Evolutionary conservation across 2,113 vertebrate species (phyloP), one percentile per base, ranked within the genome.

Genomic region (Macaca mulatta): DNA sequence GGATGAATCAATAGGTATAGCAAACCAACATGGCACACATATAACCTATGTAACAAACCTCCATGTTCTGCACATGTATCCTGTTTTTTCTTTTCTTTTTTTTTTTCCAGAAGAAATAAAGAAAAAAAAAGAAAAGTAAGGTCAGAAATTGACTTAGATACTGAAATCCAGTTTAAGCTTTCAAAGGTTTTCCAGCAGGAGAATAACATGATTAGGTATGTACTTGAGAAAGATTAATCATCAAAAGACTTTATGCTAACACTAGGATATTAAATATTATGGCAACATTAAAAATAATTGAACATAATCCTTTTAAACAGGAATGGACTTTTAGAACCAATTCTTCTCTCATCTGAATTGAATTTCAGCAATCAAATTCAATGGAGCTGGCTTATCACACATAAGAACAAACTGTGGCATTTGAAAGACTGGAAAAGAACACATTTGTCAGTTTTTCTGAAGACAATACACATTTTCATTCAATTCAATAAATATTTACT

Each of bases 261-360:
- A 43, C 72, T 75, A 75, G 40, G 70, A 88, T 70, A 94, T 85
- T 94, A 93, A 97, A 93, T 81, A 79, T 45, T 85, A 89, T 8
- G 2, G 38, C 14, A 70, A 82, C 85, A 93, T 59, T 85, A 75
- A 96, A 98, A 96, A 91, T 69, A 93, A 91, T 35, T 90, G 52
- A 97, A 88, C 38, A 94, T 52, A 52, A 94, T 85, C 16, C 20
- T 80, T 88, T 74, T 95, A 83, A 89, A 91, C 13, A 93, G 55
- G 17, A 89, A 96, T 59, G 45, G 18, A 94, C 43, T 89, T 86
- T 89, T 70, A 96, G 40, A 92, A 95, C 8, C 43, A 70, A 80
- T 96, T 95, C 43, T 67, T 88, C 82, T 96, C 38, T 57, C 40
- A 96, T 81, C 30, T 84, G 43, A 96, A 93, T 72, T 96, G 61